These are phyloP conservation scores for Polypterus senegalus DNA, from an alignment of 2,113 vertebrate species.

Conservation along the genomic window DNA sequence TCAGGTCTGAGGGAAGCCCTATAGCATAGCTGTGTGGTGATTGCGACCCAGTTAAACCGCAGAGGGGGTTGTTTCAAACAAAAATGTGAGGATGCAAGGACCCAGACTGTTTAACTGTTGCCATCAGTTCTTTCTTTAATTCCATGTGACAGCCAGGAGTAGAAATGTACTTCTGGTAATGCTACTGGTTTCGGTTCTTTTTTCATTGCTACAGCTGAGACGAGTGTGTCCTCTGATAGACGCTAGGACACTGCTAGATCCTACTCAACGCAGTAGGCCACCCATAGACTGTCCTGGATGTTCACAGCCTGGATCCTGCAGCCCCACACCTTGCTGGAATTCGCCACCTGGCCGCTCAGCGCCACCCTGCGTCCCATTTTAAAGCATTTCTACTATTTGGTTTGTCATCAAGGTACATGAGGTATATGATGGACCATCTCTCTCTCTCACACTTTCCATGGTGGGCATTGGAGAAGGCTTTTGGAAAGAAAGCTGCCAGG, in stretches of 20 bases:
- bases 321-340: constrained; percentile 29
- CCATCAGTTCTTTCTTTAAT: no score
- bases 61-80: neutral
- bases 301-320: constrained; percentile 13
- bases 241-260: no score
- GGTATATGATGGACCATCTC: constrained; percentile 82
- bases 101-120: neutral
- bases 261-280: no score
- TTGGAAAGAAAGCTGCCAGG: constrained; percentile 23
- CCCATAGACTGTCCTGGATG: no score
- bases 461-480: constrained; percentile 30
- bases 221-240: no score
- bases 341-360: constrained; percentile 18
- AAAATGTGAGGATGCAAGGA: neutral
- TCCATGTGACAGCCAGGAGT: no score
- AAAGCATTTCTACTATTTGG: constrained; percentile 70
- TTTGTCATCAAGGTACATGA: constrained; percentile 85
- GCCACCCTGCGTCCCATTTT: constrained; percentile 24
- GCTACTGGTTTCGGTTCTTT: no score
- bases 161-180: no score
- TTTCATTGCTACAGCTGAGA: no score
- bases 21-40: neutral
- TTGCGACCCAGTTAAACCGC: neutral
- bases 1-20: neutral
- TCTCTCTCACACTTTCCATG: constrained; percentile 57